These are phyloP conservation scores for Ormyrus nitidulus DNA, from an alignment of 2,888 invertebrate genomes.

Conservation along the genomic window DNA sequence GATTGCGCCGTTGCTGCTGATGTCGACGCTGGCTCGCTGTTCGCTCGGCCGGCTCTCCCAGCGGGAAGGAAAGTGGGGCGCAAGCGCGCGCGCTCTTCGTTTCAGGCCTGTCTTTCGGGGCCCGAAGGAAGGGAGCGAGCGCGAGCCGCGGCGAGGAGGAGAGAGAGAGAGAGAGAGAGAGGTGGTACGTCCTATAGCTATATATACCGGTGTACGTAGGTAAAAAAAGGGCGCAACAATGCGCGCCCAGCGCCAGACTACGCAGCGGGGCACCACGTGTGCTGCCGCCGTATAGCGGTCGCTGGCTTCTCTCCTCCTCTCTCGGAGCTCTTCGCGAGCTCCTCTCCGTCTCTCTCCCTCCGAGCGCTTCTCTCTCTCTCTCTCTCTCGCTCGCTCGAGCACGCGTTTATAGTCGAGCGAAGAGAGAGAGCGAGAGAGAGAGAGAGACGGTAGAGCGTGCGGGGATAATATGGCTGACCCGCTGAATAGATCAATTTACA, in stretches of 20 bases:
- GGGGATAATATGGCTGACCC: conserved; percentile 71
- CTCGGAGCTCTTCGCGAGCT: not conserved
- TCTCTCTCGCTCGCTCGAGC: conserved; percentile 26
- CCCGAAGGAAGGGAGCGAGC: conserved; percentile 22
- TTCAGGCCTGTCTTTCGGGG: conserved; percentile 8
- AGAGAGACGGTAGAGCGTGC: not conserved
- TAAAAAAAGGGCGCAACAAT: conserved; percentile 71
- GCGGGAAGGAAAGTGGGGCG: conserved; percentile 57
- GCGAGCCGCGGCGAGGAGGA: conserved; percentile 3
- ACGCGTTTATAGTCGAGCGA: conserved; percentile 21
- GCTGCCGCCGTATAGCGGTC: conserved; percentile 65
- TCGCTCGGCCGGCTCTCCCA: conserved; percentile 37
- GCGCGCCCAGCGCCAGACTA: conserved; percentile 63
- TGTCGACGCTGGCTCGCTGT: conserved; percentile 15
- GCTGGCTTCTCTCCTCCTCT: not conserved
- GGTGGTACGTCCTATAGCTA: not conserved
- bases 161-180: conserved; percentile 18
- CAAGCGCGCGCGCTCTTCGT: not conserved
- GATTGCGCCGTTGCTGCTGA: conserved; percentile 50
- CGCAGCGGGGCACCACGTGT: conserved; percentile 65
- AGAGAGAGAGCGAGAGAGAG: not conserved
- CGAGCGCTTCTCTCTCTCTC: not conserved
- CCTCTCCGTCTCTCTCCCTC: not conserved
- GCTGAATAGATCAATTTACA: conserved; percentile 76
- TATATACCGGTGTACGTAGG: not conserved